Evolutionary conservation across 2,113 vertebrate species (phyloP), one percentile per base, ranked within the genome.

Genomic region (Lonchura striata): DNA sequence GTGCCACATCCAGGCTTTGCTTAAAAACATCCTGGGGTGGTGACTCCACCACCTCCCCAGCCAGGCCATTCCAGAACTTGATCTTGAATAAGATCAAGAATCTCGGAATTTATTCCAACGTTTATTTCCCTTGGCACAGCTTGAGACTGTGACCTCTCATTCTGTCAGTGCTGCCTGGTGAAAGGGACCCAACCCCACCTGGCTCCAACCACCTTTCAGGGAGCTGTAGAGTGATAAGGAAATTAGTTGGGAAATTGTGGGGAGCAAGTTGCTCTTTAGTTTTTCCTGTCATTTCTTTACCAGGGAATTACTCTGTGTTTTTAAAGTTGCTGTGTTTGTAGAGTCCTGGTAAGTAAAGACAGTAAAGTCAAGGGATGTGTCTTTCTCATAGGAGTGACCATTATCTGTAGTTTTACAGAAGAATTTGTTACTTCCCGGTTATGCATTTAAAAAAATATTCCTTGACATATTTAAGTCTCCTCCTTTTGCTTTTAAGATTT

Each of bases 401-500:
- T 68, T 37, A 8, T 84, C 75, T 84, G 41, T 66, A 63, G 46
- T 88, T 95, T 64, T 82, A 49, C 53, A 71, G 65, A 74, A 77
- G 57, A 94, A 72, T 72, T 75, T 90, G 64, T 92, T 95, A 50
- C 59, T 44, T 86, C 63, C 82, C 52, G 90, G 31, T 95, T 92
- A 87, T 52, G 54, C 74, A 61, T 92, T 76, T 18, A 27, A 80
- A 84, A 95, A 71, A 77, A 83, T n/a, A 47, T 37, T 1, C 39
- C 52, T 79, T 94, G 65, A 65, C 76, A 64, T 94, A 61, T 97
- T 82, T 82, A 75, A 77, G 65, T 88, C 81, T 95, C 61, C 75
- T 95, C 68, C 75, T 94, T 91, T 82, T 63, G 89, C 84, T 89
- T 92, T 92, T 63, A 74, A 96, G 83, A 88, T 84, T 92, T n/a